Conservation (phyloP, 2,797 vertebrate species). For the Cottoperca gobio region DNA sequence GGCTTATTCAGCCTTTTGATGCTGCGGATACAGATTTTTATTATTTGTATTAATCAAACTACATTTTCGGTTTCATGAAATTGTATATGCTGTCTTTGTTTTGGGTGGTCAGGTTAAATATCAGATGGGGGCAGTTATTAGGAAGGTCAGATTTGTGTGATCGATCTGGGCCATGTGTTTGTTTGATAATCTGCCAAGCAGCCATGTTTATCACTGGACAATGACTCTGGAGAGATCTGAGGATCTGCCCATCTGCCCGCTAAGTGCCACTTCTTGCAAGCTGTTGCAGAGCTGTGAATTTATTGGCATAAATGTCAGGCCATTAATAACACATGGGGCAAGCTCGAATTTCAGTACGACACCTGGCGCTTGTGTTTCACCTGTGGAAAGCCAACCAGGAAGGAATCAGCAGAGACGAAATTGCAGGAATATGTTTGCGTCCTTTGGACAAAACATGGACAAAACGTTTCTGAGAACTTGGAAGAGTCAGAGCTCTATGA, state of each 20-base stretch:
- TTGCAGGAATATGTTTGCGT: constrained; percentile 43
- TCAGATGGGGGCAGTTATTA: constrained; percentile 6
- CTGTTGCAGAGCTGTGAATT: constrained; percentile 71
- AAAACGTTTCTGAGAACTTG: background rate
- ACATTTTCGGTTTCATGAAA: background rate
- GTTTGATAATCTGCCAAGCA: constrained; percentile 54
- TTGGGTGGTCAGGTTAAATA: background rate
- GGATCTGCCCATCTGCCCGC: constrained; percentile 66
- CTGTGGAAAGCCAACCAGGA: constrained; percentile 61
- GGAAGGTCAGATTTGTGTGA: constrained; percentile 3
- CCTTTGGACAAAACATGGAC: constrained; percentile 13
- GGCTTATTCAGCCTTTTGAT: constrained; percentile 3
- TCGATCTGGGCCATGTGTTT: constrained; percentile 45
- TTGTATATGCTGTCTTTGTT: background rate
- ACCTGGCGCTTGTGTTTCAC: constrained; percentile 75
- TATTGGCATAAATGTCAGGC: constrained; percentile 78
- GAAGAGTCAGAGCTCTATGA: background rate
- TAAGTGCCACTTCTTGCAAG: constrained; percentile 78
- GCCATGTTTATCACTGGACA: constrained; percentile 65
- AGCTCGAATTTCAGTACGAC: constrained; percentile 81
- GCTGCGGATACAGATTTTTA: background rate
- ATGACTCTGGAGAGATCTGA: constrained; percentile 56
- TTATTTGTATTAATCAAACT: background rate
- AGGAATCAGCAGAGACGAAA: constrained; percentile 62
- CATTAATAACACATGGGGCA: constrained; percentile 84